Percentiles rank a stretch among this genome's conserved stretches.
Conservation (phyloP, 2,113 vertebrate genomes). For the Ophthalmolycus amberensis region DNA sequence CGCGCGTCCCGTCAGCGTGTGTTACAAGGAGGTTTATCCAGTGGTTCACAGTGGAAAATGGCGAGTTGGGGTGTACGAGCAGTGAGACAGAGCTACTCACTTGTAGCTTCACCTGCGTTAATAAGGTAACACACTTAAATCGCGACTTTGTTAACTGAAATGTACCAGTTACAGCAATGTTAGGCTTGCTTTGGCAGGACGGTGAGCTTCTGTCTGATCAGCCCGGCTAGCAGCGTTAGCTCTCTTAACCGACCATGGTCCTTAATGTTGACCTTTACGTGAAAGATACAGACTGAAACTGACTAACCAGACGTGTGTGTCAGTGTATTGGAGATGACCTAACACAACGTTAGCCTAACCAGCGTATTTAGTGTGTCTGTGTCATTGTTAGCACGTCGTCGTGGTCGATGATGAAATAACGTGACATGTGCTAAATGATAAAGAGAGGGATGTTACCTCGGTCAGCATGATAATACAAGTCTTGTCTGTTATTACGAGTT, state of each 20-base stretch:
- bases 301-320: not conserved
- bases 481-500: no score
- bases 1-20: slow-evolving; percentile 52
- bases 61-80: slow-evolving; percentile 80
- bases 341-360: accelerated
- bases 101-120: slow-evolving; percentile 65
- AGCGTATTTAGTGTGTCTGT: not conserved
- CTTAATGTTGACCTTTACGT: slow-evolving; percentile 17
- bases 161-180: not conserved
- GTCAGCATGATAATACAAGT: no score
- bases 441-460: not conserved
- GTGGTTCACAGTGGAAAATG: slow-evolving; percentile 66
- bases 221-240: slow-evolving; percentile 40
- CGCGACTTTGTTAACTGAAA: accelerated
- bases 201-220: not conserved
- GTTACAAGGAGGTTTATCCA: slow-evolving; percentile 11
- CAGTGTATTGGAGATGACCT: not conserved
- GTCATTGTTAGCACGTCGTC: not conserved
- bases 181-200: not conserved
- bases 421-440: not conserved
- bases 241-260: not conserved
- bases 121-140: slow-evolving; percentile 64
- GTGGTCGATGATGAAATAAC: slow-evolving; percentile 43
- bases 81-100: slow-evolving; percentile 70
- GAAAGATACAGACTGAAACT: not conserved